A percentile compares a stretch with the other conserved stretches of the same genome.
Evolutionary conservation across 2,113 vertebrate genomes (phyloP).

Genomic region (Cebidichthys violaceus): DNA sequence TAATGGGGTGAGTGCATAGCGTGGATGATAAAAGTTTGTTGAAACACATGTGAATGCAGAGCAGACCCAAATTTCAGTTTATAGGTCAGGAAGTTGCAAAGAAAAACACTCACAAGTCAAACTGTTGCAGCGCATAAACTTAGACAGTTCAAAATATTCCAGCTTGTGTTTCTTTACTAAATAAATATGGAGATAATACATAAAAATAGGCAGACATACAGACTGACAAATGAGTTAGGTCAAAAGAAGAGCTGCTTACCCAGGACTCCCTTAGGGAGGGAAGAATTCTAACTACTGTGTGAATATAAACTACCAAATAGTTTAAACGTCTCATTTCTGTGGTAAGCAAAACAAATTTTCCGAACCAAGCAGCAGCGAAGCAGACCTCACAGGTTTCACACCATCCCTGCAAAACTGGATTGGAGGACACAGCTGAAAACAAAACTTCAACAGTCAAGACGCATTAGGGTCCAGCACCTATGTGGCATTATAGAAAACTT

Average conservation of each 20-base stretch:
- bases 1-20: neutral
- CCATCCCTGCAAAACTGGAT: constrained; percentile 37
- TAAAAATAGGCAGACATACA: constrained; percentile 1
- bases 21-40: neutral
- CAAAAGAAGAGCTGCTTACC: constrained; percentile 16
- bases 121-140: neutral
- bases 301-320: constrained; percentile 36
- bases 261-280: constrained; percentile 7
- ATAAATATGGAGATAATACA: neutral
- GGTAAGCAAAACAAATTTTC: neutral
- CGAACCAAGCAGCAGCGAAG: constrained; percentile 10
- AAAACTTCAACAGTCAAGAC: constrained; percentile 18
- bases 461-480: constrained; percentile 5
- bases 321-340: constrained; percentile 32
- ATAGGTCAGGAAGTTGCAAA: neutral
- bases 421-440: constrained; percentile 39
- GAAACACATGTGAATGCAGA: constrained; percentile 1
- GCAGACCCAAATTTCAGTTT: constrained; percentile 1
- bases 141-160: constrained; percentile 3
- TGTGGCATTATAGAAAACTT: constrained; percentile 46
- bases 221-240: constrained; percentile 24
- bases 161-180: neutral
- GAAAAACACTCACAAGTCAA: constrained; percentile 18
- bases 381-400: constrained; percentile 48
- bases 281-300: constrained; percentile 2